Evolutionary conservation across 2,797 vertebrate species (phyloP).

Genomic region (Avahi laniger): DNA sequence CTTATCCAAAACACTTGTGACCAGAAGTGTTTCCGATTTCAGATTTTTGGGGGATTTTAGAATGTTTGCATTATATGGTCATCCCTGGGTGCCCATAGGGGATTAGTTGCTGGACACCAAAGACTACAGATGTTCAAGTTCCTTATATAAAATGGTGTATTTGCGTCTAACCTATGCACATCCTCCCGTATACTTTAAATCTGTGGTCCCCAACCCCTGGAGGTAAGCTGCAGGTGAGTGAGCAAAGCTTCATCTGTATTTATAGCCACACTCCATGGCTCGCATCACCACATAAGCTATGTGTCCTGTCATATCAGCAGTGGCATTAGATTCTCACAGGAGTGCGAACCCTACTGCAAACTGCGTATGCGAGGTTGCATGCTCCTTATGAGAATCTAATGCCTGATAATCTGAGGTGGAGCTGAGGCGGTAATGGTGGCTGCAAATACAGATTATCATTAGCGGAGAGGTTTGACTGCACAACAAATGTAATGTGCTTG

Average conservation of each 20-base stretch:
- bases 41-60: not conserved
- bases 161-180: not conserved
- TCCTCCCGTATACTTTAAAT: not conserved
- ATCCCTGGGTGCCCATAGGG: not conserved
- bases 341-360: not conserved
- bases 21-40: not conserved
- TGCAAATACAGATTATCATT: no score
- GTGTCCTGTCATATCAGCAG: not conserved
- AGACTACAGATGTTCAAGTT: not conserved
- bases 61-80: not conserved
- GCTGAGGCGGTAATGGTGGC: no score
- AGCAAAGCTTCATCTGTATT: not conserved
- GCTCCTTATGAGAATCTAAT: not conserved
- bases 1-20: not conserved
- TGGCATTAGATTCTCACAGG: not conserved
- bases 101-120: not conserved
- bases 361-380: not conserved
- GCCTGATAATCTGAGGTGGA: not conserved
- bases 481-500: not conserved
- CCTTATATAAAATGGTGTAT: not conserved
- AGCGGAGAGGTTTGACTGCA: no score
- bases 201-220: no score
- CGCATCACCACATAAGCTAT: not conserved
- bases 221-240: not conserved
- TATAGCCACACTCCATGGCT: not conserved